Evolutionary conservation across 2,797 vertebrate genomes (phyloP), one percentile per base, ranked within the genome.

Genomic region (Antennarius maculatus): DNA sequence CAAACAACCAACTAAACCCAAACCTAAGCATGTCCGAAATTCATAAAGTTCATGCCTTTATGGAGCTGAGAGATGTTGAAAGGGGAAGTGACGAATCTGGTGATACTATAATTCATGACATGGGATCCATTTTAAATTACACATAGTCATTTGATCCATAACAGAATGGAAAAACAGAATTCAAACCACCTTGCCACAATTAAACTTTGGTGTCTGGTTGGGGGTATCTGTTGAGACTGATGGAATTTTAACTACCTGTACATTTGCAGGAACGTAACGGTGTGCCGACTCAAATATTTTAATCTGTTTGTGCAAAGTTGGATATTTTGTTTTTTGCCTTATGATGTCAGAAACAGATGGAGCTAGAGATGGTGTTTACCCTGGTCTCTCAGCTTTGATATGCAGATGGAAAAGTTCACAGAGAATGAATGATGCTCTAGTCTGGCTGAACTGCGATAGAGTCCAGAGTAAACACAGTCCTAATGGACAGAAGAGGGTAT

Each of bases 391-490:
- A 73, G 86, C 92, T 95, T 95, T 95, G 94, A 96, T 93, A 93
- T 94, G 93, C 86, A 96, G 94, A 96, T 95, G 56, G 61, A 3
- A 23, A 47, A 85, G 71, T 92, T 95, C 90, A 92, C 88, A 93
- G 90, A 92, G 92, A 92, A 93, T 92, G 92, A 88, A 75, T 91
- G 94, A 93, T 92, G 86, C 84, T 90, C 69, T 92, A 89, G 90
- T 90, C 86, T 92, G 89, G 78, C 80, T 77, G 53, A 63, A 62
- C 71, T 54, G 78, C 45, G 54, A 84, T 75, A 86, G 84, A 88
- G 85, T 81, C 61, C 81, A 49, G 66, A 72, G 80, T 86, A 85
- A 85, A 86, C 85, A 79, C 76, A 65, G 77, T 51, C 74, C 79
- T 83, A 87, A 87, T 81, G 76, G 86, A 86, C 77, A 79, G 48